Conservation (phyloP, 2,113 vertebrate species). For the Chaetodon trifascialis region DNA sequence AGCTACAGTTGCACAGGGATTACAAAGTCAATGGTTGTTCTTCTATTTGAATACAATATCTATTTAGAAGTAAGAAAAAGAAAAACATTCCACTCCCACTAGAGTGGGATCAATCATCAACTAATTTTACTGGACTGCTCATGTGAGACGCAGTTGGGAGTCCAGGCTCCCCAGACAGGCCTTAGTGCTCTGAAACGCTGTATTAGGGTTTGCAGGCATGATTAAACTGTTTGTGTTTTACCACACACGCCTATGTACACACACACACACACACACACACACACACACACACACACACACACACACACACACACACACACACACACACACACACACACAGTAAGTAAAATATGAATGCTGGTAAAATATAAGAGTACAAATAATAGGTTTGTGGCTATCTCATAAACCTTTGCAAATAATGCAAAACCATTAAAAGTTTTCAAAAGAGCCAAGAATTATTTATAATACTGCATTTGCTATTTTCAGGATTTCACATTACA, state of each 20-base stretch:
- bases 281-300: slow-evolving; percentile 12
- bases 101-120: slow-evolving; percentile 85
- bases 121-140: slow-evolving; percentile 86
- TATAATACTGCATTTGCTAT: not conserved
- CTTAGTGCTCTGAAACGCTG: slow-evolving; percentile 71
- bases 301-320: slow-evolving; percentile 10
- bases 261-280: slow-evolving; percentile 25
- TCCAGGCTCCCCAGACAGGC: slow-evolving; percentile 72
- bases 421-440: slow-evolving; percentile 45
- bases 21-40: slow-evolving; percentile 87
- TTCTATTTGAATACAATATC: slow-evolving; percentile 89
- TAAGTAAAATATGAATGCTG: slow-evolving; percentile 33
- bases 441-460: slow-evolving; percentile 16
- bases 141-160: slow-evolving; percentile 82
- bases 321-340: slow-evolving; percentile 20
- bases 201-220: slow-evolving; percentile 75
- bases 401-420: slow-evolving; percentile 8
- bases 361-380: slow-evolving; percentile 49
- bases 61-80: slow-evolving; percentile 77
- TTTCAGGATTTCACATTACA: slow-evolving; percentile 3
- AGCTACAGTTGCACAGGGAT: slow-evolving; percentile 87
- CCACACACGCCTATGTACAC: slow-evolving; percentile 24
- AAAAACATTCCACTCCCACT: slow-evolving; percentile 74
- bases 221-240: slow-evolving; percentile 81
- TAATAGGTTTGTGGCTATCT: slow-evolving; percentile 40